Base-by-base conservation (phyloP, 2,797 vertebrate genomes). In the Caiman crocodilus region DNA sequence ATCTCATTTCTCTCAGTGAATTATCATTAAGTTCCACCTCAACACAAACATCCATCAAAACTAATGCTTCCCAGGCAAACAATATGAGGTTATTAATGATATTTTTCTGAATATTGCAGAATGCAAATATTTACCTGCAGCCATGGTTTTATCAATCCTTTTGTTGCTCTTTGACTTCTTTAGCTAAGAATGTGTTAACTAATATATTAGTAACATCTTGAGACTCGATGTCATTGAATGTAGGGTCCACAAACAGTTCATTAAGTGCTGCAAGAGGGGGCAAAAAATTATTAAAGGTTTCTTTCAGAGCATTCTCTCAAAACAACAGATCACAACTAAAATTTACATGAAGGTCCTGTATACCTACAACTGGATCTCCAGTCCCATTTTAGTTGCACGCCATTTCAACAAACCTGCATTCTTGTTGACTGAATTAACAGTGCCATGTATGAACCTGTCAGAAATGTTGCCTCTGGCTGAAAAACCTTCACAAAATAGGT, bases 81-180 rank as follows among this genome's bases (percentile, higher is more conserved):
- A 17, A 17, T 20, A 35, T 67, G 26, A 26, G 18, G 50, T 23
- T 21, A 57, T n/a, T 23, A 25, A 63, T 25, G 9, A 16, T 80
- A 75, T 81, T 89, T 90, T 79, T 78, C 85, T 0, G 2, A 42
- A 18, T 75, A 85, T 61, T 90, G 71, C 60, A 87, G 55, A 86
- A 14, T 32, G 71, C 18, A 85, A 88, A 94, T 92, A 89, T 94
- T 97, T 98, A 99, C 99, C 98, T 3, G 99, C 98, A 97, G 99
- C 98, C 99, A 99, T 99, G 93, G 98, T 96, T 96, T 97, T 96
- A 95, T 89, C 28, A 92, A 88, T 92, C 92, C 94, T 97, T 97
- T 95, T 95, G 96, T 90, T 91, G 69, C 92, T 61, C 95, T 92
- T 95, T 92, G 90, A 97, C 90, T 95, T 97, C 98, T 95, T 98